A percentile compares a stretch with the other conserved stretches of the same genome.
Conservation (phyloP, 2,113 vertebrate genomes). For the Ibidorhyncha struthersii region DNA sequence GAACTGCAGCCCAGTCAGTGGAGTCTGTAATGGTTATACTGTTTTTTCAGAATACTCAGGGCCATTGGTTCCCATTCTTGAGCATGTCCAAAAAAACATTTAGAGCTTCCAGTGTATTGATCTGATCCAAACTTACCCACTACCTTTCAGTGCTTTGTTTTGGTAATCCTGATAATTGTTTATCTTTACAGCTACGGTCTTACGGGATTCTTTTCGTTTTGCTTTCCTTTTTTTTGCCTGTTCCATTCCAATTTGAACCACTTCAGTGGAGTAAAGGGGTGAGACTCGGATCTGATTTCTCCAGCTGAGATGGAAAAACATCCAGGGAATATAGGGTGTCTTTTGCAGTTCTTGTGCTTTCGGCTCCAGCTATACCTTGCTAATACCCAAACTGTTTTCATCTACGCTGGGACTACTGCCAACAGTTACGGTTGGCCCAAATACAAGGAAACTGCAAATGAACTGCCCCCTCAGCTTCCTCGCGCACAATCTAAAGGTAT, state of each 20-base stretch:
- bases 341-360: not conserved
- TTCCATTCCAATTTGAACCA: not conserved
- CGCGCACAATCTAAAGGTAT: not conserved
- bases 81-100: not conserved
- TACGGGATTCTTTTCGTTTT: not conserved
- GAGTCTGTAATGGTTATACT: not conserved
- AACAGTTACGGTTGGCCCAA: not conserved
- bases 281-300: not conserved
- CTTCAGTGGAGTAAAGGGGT: not conserved
- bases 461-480: not conserved
- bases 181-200: not conserved
- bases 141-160: not conserved
- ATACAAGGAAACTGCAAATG: not conserved
- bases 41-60: not conserved
- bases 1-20: not conserved
- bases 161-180: not conserved
- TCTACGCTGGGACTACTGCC: not conserved
- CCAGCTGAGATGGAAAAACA: not conserved
- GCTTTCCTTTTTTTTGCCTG: not conserved
- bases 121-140: not conserved
- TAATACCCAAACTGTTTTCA: constrained; percentile 18
- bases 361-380: not conserved
- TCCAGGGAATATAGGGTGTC: not conserved
- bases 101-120: not conserved
- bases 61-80: not conserved